A percentile compares a stretch with the other conserved stretches of the same genome.
phyloP scores from a whole-genome alignment of 2,113 vertebrate species.

The Mugil cephalus region DNA sequence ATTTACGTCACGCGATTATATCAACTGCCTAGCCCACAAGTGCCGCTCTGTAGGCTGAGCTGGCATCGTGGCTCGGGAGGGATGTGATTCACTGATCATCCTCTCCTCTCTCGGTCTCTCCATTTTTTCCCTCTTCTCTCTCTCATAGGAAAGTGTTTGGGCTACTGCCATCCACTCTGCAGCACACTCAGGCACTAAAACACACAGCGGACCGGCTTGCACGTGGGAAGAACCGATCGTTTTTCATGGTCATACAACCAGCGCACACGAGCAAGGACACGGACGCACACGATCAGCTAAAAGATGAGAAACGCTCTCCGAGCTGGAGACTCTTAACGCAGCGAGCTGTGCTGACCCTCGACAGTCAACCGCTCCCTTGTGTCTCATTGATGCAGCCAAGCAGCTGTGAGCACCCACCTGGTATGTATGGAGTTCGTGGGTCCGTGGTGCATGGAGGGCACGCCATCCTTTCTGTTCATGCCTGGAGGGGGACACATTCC shows the following conservation, averaged over 20 bases:
- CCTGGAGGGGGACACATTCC: constrained; percentile 97
- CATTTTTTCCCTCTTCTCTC: constrained; percentile 13
- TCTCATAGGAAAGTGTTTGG: constrained; percentile 40
- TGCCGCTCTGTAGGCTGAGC: constrained; percentile 43
- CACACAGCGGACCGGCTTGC: constrained; percentile 40
- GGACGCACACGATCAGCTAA: background rate
- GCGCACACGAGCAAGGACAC: constrained; percentile 11
- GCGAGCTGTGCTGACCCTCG: background rate
- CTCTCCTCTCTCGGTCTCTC: constrained; percentile 38
- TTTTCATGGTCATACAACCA: constrained; percentile 44
- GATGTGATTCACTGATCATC: constrained; percentile 47
- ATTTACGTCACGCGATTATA: constrained; percentile 37
- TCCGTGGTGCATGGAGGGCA: constrained; percentile 90
- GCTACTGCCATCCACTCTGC: constrained; percentile 50
- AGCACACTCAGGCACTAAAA: constrained; percentile 42
- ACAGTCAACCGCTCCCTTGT: background rate
- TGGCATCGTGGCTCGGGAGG: constrained; percentile 26
- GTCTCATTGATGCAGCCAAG: constrained; percentile 5
- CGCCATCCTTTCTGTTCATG: constrained; percentile 92
- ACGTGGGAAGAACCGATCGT: constrained; percentile 42
- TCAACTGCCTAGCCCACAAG: constrained; percentile 30
- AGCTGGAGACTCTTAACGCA: background rate
- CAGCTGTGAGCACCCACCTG: constrained; percentile 83
- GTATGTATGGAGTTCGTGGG: constrained; percentile 94
- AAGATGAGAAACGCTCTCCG: constrained; percentile 1